These are phyloP conservation scores for Pachyrhynchus sulphureomaculatus DNA, from an alignment of 1,140 invertebrate species.

Conservation along the genomic window DNA sequence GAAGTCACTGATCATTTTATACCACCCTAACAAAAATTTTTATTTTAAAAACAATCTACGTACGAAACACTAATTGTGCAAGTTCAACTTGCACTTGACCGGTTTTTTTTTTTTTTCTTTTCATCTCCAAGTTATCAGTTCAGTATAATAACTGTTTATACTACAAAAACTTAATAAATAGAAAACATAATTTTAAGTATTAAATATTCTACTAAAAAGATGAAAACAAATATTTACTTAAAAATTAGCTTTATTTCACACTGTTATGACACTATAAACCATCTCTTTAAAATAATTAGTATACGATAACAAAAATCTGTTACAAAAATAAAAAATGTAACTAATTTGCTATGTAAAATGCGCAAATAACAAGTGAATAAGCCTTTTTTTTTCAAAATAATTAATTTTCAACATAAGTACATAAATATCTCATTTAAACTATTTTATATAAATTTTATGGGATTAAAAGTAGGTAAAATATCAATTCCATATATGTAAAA, in stretches of 20 bases:
- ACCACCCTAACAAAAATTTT: no score
- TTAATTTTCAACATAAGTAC: not conserved
- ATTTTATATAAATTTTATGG: not conserved
- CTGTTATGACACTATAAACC: conserved; percentile 17
- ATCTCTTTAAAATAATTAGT: conserved; percentile 12
- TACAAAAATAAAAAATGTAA: conserved; percentile 20
- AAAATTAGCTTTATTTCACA: conserved; percentile 22
- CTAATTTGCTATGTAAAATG: conserved; percentile 8
- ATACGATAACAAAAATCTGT: conserved; percentile 11
- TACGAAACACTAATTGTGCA: no score
- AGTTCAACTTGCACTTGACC: no score
- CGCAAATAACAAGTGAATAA: conserved; percentile 23
- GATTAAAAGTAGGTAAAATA: not conserved
- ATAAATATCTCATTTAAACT: not conserved
- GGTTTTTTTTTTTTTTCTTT: no score
- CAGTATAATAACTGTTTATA: no score
- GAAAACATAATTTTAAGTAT: no score
- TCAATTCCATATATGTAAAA: not conserved
- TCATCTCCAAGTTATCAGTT: no score
- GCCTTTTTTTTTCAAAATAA: not conserved
- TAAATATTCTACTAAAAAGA: no score
- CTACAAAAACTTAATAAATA: no score
- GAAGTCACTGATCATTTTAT: no score
- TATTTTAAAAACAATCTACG: no score
- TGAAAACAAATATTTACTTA: not conserved